Base-by-base conservation (phyloP, 1,140 invertebrate species). In the Lepidurus arcticus region DNA sequence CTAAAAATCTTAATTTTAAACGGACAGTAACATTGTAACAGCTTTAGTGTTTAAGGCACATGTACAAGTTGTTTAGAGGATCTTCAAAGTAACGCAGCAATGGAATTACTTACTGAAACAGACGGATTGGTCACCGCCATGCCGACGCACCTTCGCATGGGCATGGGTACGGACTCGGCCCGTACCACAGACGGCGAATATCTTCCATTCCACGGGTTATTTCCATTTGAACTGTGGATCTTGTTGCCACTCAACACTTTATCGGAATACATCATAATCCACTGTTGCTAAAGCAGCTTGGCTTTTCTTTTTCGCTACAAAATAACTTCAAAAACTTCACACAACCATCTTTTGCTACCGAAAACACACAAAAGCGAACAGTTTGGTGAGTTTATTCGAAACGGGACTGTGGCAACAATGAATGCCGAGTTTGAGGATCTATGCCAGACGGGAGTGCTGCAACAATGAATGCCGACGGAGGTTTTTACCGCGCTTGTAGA, bases 111-210 rank as follows among this genome's bases (percentile, higher is more conserved):
- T 65, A 65, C 53, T 21, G 53, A 65, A 65, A 21, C 53, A 7
- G 53, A 65, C 7, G 53, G 53, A 65, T 65, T 65, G n/a, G 53
- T 65, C 21, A 65, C 53, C 53, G 53, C 53, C 53, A 65, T 65
- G 53, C 53, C 53, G 53, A 65, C 53, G 53, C 53, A 65, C 53
- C 53, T 65, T 65, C 53, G 53, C 53, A 65, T 65, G 16, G 53
- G 53, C 53, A 65, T 65, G 53, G 53, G 53, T 1, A 65, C 53
- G 53, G 53, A 65, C 53, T 65, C 53, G 53, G 53, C 53, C 53
- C 53, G 53, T 65, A 65, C 53, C 13, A 65, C 13, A n/a, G 53
- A 65, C 53, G 53, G 53, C 53, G 53, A 65, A 16, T 65, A 65
- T 9, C 53, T 13, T 16, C 53, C 53, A 65, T 21, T 65, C 53